phyloP scores from a whole-genome alignment of 2,797 vertebrate species.

The Bradypodion pumilum region DNA sequence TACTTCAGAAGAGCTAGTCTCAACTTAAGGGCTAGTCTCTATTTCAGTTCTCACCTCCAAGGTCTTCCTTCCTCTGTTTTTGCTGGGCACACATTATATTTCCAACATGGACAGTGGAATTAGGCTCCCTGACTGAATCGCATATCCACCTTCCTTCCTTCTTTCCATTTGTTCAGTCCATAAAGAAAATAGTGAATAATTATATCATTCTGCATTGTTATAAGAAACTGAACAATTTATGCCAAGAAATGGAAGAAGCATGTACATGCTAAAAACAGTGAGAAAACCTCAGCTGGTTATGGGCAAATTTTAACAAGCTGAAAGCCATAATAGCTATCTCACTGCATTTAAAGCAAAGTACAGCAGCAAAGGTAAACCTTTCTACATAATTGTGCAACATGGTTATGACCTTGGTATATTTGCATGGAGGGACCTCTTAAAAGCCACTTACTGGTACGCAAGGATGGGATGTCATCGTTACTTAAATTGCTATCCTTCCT shows the following conservation, averaged over 20 bases:
- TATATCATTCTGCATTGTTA: conserved; percentile 3
- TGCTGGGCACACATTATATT: neutral
- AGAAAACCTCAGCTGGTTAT: neutral
- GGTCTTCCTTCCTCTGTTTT: neutral
- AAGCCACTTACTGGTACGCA: conserved; percentile 48
- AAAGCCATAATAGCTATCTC: neutral
- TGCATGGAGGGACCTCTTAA: conserved; percentile 53
- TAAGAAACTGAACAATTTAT: neutral
- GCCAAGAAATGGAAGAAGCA: neutral
- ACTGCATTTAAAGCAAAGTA: conserved; percentile 1
- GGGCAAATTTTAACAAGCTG: neutral
- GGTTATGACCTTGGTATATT: conserved; percentile 34
- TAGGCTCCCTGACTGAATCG: neutral
- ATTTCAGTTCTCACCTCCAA: neutral
- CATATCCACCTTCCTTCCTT: neutral
- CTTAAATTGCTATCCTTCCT: conserved; percentile 34
- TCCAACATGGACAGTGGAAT: neutral
- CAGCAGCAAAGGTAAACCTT: conserved; percentile 12
- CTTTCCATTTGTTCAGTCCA: neutral
- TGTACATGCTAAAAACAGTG: neutral
- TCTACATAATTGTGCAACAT: conserved; percentile 28
- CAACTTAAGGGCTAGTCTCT: conserved; percentile 5
- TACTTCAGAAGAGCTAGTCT: conserved; percentile 32
- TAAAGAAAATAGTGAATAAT: neutral
- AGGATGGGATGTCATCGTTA: conserved; percentile 57